Percentiles rank a stretch among this genome's conserved stretches.
These are phyloP conservation scores for Entomyzon cyanotis DNA, from an alignment of 2,113 vertebrate species.

Conservation along the genomic window DNA sequence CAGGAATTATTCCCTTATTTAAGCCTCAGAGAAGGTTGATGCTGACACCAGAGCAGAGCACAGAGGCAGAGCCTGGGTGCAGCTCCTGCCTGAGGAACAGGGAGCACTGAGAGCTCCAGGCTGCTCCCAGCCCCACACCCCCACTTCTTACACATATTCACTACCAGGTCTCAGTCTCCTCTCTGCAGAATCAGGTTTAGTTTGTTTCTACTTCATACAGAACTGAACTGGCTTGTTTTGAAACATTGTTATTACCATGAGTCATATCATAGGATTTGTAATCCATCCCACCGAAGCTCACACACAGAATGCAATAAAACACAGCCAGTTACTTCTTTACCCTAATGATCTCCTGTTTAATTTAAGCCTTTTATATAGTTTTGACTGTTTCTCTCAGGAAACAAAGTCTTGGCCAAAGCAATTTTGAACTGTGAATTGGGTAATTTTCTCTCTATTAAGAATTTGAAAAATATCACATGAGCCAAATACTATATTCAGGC, in stretches of 20 bases:
- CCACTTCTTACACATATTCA: not conserved
- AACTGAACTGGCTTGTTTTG: not conserved
- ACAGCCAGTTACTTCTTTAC: not conserved
- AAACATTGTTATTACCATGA: not conserved
- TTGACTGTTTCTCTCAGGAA: not conserved
- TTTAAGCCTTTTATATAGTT: not conserved
- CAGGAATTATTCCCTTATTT: not conserved
- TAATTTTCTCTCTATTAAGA: not conserved
- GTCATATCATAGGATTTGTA: not conserved
- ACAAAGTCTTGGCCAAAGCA: not conserved
- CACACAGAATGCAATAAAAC: not conserved
- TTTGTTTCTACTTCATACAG: not conserved
- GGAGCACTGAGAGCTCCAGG: not conserved
- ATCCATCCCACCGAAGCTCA: not conserved
- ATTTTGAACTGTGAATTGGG: not conserved
- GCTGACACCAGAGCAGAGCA: not conserved
- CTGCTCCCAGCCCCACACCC: not conserved
- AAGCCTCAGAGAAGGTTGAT: not conserved
- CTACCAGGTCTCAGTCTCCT: not conserved
- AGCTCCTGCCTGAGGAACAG: not conserved
- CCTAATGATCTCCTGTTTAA: not conserved
- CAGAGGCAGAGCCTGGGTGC: accelerated
- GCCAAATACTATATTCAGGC: not conserved
- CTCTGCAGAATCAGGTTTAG: not conserved
- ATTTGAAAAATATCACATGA: not conserved